Percentiles rank a stretch among this genome's conserved stretches.
Conservation (phyloP, 2,888 invertebrate species). For the Phortica magna region DNA sequence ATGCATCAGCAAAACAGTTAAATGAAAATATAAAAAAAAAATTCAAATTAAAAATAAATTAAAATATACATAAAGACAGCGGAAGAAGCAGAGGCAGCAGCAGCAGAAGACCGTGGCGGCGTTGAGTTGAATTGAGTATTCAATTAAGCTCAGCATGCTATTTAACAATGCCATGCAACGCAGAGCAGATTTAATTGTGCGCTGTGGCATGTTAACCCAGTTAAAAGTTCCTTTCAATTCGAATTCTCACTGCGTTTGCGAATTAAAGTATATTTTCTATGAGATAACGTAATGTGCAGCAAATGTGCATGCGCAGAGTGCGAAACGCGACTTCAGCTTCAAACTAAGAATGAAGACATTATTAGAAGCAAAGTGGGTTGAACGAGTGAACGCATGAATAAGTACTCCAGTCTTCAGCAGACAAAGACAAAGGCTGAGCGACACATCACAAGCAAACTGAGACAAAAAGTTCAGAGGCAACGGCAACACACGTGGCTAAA, state of each 20-base stretch:
- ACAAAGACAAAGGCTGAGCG: too few relatives aligned
- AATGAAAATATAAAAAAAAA: not conserved
- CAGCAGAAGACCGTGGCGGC: not conserved
- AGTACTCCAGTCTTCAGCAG: too few relatives aligned
- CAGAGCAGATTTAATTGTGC: constrained; percentile 5
- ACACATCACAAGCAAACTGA: too few relatives aligned
- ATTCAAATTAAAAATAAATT: not conserved
- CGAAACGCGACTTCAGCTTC: not conserved
- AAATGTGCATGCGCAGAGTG: not conserved
- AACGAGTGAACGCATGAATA: too few relatives aligned
- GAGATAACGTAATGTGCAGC: not conserved
- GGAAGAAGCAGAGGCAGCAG: too few relatives aligned
- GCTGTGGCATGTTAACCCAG: constrained; percentile 26
- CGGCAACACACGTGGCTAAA: too few relatives aligned
- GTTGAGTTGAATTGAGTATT: too few relatives aligned
- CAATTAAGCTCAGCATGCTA: not conserved
- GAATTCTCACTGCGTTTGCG: not conserved
- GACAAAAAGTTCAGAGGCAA: too few relatives aligned
- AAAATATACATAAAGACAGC: too few relatives aligned
- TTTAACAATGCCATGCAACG: constrained; percentile 5
- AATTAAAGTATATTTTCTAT: not conserved
- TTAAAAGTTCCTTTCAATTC: not conserved
- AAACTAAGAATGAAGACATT: not conserved
- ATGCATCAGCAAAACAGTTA: not conserved
- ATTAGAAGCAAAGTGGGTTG: too few relatives aligned